Conservation (phyloP, 1,140 invertebrate species). For the Fopius arisanus region DNA sequence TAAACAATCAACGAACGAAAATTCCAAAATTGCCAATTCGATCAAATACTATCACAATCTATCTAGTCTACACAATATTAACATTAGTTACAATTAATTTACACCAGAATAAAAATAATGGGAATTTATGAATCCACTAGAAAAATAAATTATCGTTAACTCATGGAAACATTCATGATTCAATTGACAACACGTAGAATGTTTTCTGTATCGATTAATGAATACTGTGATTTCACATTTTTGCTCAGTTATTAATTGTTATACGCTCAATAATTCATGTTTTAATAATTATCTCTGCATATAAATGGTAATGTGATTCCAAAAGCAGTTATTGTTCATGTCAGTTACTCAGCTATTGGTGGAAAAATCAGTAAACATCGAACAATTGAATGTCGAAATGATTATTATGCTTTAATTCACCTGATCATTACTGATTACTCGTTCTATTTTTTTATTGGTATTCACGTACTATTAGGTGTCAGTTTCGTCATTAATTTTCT, state of each 20-base stretch:
- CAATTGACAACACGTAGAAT: not conserved
- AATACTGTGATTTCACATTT: conserved; percentile 49
- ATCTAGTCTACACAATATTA: conserved; percentile 19
- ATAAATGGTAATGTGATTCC: conserved; percentile 14
- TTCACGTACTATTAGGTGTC: not conserved
- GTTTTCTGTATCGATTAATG: not conserved
- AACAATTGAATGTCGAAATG: not conserved
- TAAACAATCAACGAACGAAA: not conserved
- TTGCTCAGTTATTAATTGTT: conserved; percentile 47
- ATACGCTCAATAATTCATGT: conserved; percentile 42
- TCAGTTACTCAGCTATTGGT: conserved; percentile 14
- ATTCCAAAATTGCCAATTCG: conserved; percentile 17
- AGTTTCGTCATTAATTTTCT: not conserved
- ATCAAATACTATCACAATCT: conserved; percentile 20
- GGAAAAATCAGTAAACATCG: conserved; percentile 19
- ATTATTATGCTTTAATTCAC: not conserved
- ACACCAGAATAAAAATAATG: not conserved
- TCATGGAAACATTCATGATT: not conserved
- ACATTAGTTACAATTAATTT: not conserved
- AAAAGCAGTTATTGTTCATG: not conserved
- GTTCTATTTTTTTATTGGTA: not conserved
- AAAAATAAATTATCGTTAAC: not conserved
- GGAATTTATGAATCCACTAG: not conserved
- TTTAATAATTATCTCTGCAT: conserved; percentile 13
- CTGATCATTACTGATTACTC: not conserved